These are phyloP conservation scores for Eriosoma lanigerum DNA, from an alignment of 1,140 invertebrate species.

Conservation along the genomic window DNA sequence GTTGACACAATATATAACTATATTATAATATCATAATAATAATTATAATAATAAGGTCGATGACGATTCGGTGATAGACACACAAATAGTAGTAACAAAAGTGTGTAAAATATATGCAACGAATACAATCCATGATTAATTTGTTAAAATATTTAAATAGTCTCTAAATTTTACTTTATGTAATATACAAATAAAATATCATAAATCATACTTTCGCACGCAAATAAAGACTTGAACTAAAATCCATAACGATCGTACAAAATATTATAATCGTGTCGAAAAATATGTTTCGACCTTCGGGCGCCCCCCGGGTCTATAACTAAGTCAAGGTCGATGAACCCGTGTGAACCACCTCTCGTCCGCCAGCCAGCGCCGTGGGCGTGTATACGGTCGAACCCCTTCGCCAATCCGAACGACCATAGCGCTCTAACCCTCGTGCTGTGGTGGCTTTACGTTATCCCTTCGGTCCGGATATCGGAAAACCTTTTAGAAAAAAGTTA, in stretches of 20 bases:
- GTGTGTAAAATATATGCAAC: no score
- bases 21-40: no score
- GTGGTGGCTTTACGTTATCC: not conserved
- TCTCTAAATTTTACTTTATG: no score
- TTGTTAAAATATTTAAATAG: no score
- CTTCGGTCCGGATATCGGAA: not conserved
- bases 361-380: not conserved
- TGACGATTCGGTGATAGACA: no score
- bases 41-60: no score
- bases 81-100: no score
- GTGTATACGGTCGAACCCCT: not conserved
- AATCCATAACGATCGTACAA: not conserved
- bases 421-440: not conserved
- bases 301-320: not conserved
- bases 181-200: no score
- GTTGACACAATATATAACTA: no score
- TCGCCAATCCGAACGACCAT: not conserved
- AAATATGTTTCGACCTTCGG: slow-evolving; percentile 38
- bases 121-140: no score
- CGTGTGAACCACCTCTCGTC: not conserved
- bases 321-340: slow-evolving; percentile 51
- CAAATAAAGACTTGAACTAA: slow-evolving; percentile 11
- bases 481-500: not conserved
- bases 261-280: not conserved
- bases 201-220: no score